Percentiles rank a stretch among this genome's conserved stretches.
Evolutionary conservation across 2,888 invertebrate genomes (phyloP).

Genomic region (Nebria brevicollis): DNA sequence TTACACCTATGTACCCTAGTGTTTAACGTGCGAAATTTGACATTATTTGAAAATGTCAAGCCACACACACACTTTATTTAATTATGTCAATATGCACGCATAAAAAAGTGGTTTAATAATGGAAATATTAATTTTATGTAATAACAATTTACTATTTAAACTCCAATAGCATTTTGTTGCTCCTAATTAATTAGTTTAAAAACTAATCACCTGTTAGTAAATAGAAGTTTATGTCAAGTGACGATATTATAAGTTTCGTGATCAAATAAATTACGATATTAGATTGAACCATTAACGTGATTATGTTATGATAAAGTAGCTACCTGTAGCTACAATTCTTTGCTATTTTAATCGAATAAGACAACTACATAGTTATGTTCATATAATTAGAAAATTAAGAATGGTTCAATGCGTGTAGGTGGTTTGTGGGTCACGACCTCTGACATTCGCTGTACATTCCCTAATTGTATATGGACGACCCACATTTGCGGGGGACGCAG

Average conservation of each 20-base stretch:
- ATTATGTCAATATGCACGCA: no score
- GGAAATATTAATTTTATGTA: no score
- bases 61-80: no score
- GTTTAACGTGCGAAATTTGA: no score
- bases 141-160: no score
- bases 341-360: neutral
- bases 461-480: neutral
- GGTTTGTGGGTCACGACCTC: neutral
- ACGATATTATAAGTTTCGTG: neutral
- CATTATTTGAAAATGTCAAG: no score
- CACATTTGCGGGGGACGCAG: neutral
- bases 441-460: neutral
- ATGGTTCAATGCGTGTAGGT: neutral
- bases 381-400: no score
- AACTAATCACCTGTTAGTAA: neutral
- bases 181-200: neutral
- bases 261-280: neutral
- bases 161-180: no score
- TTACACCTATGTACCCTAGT: no score
- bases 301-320: neutral
- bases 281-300: neutral
- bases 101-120: no score
- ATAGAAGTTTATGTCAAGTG: neutral
- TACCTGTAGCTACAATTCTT: neutral
- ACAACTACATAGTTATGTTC: neutral